phyloP scores from a whole-genome alignment of 1,140 invertebrate species.

The honey bee (Apis mellifera) region DNA sequence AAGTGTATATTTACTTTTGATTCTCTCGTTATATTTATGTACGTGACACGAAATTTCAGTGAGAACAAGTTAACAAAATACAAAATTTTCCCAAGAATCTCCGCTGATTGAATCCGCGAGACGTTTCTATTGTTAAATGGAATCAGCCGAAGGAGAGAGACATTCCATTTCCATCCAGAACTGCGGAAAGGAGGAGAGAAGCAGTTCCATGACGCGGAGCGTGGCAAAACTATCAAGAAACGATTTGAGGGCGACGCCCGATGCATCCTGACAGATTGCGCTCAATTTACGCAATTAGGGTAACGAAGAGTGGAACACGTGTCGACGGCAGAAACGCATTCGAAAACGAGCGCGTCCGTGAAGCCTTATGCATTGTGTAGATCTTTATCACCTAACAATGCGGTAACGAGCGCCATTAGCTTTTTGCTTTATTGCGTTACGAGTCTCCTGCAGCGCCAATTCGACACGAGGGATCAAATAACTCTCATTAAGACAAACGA shows the following conservation, averaged over 20 bases:
- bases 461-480: conserved; percentile 64
- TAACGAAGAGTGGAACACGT: conserved; percentile 56
- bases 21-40: too few species aligned
- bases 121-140: too few species aligned
- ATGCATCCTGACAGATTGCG: conserved; percentile 54
- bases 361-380: conserved; percentile 40
- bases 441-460: conserved; percentile 56
- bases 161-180: too few species aligned
- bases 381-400: conserved; percentile 68
- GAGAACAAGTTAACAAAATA: too few species aligned
- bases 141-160: too few species aligned
- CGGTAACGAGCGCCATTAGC: conserved; percentile 64
- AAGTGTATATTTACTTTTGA: too few species aligned
- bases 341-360: conserved; percentile 19
- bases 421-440: conserved; percentile 66
- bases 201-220: neutral
- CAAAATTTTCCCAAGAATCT: too few species aligned
- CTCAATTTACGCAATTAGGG: conserved; percentile 58
- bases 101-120: too few species aligned
- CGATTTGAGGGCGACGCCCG: conserved; percentile 42
- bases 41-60: too few species aligned
- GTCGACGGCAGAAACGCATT: conserved; percentile 43
- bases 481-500: conserved; percentile 66
- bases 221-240: conserved; percentile 36
- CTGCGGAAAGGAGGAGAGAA: neutral